These are phyloP conservation scores for Muscicapa comitata DNA, from an alignment of 2,797 vertebrate species.

Conservation along the genomic window DNA sequence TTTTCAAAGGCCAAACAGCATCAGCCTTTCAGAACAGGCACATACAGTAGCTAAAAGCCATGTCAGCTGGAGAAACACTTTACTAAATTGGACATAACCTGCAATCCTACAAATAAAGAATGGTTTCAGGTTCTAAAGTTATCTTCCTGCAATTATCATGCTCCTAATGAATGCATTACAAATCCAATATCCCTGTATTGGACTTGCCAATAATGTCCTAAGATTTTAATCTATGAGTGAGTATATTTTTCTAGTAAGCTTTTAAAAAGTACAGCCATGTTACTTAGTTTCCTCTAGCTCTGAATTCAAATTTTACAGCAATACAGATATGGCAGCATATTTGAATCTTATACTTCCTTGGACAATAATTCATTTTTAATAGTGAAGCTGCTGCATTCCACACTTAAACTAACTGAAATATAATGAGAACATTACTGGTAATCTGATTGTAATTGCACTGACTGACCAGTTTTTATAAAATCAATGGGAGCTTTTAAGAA, in stretches of 20 bases:
- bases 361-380: constrained; percentile 13
- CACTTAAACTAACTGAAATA: constrained; percentile 9
- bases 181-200: not conserved
- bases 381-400: not conserved
- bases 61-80: not conserved
- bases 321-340: not conserved
- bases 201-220: not conserved
- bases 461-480: constrained; percentile 19
- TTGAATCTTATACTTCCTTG: not conserved
- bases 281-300: not conserved
- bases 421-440: not conserved
- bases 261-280: not conserved
- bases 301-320: not conserved
- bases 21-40: not conserved
- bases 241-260: not conserved
- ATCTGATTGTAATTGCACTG: not conserved
- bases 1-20: not conserved
- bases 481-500: not conserved
- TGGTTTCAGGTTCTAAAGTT: not conserved
- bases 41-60: not conserved
- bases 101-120: not conserved
- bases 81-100: not conserved
- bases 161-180: not conserved
- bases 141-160: not conserved
- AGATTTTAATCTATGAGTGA: not conserved